phyloP scores from a whole-genome alignment of 2,113 vertebrate species.

The Brachypteracias leptosomus region DNA sequence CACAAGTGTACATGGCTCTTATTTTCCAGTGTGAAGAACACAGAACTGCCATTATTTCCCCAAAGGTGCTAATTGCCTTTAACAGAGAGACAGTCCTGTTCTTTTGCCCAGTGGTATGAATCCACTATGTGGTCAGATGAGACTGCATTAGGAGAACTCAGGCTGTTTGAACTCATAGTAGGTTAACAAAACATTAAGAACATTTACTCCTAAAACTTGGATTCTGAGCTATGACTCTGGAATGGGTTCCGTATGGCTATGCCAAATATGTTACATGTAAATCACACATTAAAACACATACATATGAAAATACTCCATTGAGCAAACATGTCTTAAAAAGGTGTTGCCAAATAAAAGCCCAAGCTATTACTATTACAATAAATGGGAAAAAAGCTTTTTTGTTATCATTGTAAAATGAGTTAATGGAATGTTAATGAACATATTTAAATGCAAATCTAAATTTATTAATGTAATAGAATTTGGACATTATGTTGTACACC shows the following conservation, averaged over 20 bases:
- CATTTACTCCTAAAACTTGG: background rate
- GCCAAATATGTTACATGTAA: background rate
- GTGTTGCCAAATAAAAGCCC: background rate
- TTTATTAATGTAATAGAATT: background rate
- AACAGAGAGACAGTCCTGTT: background rate
- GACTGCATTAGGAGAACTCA: background rate
- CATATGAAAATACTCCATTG: background rate
- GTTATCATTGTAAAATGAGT: background rate
- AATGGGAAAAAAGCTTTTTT: background rate
- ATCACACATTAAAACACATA: background rate
- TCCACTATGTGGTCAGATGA: background rate
- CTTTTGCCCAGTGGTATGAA: background rate
- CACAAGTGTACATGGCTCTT: background rate
- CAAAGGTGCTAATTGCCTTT: background rate
- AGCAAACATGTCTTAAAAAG: background rate
- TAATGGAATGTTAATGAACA: background rate
- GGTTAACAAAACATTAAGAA: background rate
- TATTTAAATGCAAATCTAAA: slow-evolving; percentile 7
- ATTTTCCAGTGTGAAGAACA: background rate
- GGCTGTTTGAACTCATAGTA: background rate
- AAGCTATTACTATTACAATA: background rate
- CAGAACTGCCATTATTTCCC: background rate
- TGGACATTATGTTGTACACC: background rate
- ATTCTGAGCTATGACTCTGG: background rate
- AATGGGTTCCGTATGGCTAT: background rate